Evolutionary conservation across 2,888 invertebrate genomes (phyloP).

Genomic region (Drosophila planitibia): DNA sequence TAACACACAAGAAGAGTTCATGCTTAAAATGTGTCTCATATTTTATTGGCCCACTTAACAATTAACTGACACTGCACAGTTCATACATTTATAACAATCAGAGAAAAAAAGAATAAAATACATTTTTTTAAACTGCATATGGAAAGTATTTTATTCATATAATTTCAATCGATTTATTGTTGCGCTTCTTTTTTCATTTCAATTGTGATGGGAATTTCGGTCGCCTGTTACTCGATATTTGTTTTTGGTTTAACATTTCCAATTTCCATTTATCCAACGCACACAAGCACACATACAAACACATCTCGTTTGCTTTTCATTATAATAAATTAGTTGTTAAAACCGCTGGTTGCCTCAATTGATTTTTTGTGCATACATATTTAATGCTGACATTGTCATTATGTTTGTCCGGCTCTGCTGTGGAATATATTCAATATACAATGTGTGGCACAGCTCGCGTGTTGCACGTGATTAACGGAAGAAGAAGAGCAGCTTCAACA

Average conservation of each 20-base stretch:
- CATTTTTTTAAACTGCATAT: not conserved
- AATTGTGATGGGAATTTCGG: not conserved
- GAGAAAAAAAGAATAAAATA: not conserved
- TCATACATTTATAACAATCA: not conserved
- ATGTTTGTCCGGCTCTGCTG: conserved; percentile 7
- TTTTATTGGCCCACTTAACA: not conserved
- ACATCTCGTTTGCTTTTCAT: conserved; percentile 58
- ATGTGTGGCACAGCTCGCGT: conserved; percentile 49
- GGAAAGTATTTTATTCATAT: not conserved
- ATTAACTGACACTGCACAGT: not conserved
- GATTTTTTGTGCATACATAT: conserved; percentile 62
- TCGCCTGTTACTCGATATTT: conserved; percentile 11
- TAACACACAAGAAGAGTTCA: not conserved
- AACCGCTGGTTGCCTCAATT: conserved; percentile 40
- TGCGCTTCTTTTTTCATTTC: not conserved
- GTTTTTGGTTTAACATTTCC: conserved; percentile 1
- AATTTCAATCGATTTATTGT: not conserved
- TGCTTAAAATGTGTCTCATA: not conserved
- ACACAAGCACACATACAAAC: conserved; percentile 13
- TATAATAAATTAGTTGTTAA: conserved; percentile 65
- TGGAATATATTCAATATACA: not conserved
- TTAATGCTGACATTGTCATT: conserved; percentile 38
- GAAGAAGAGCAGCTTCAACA: conserved; percentile 29
- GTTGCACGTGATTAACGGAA: conserved; percentile 64
- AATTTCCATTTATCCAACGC: conserved; percentile 18